These are phyloP conservation scores for Whitmania pigra DNA, from an alignment of 1,140 invertebrate genomes.

Conservation along the genomic window DNA sequence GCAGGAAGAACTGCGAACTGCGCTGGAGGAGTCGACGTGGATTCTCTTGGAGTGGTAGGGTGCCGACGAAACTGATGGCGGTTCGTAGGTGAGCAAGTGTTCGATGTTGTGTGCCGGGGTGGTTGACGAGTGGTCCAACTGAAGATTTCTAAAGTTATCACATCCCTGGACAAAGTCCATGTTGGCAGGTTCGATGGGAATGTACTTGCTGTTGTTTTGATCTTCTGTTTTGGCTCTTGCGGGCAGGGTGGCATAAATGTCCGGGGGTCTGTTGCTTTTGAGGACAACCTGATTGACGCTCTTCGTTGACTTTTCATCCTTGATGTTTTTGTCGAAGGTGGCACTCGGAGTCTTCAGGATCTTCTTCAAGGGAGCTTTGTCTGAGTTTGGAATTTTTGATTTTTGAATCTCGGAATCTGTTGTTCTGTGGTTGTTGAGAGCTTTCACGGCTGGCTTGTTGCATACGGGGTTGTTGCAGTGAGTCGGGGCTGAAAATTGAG, in stretches of 20 bases:
- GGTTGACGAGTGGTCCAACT: too few species aligned
- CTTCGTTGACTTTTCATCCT: background rate
- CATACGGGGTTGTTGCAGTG: constrained; percentile 3
- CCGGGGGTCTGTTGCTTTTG: constrained; percentile 6
- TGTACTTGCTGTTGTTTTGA: too few species aligned
- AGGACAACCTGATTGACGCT: background rate
- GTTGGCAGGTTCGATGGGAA: too few species aligned
- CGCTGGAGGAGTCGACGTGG: too few species aligned
- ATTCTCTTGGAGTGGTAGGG: too few species aligned
- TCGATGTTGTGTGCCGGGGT: too few species aligned
- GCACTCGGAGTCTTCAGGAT: background rate
- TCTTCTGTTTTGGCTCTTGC: background rate
- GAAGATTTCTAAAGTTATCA: too few species aligned
- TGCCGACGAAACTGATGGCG: too few species aligned
- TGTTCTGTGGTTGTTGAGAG: background rate
- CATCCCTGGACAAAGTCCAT: too few species aligned
- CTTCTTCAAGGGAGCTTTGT: constrained; percentile 8
- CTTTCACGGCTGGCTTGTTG: constrained; percentile 2
- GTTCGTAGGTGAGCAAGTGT: too few species aligned
- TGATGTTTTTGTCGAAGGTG: constrained; percentile 7
- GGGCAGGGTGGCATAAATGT: constrained; percentile 4
- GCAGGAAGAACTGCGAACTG: too few species aligned
- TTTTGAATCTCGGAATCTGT: background rate
- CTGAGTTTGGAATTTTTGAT: background rate
- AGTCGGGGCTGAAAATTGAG: too few species aligned